Percentiles rank a stretch among this genome's conserved stretches.
These are phyloP conservation scores for Pedetes capensis DNA, from an alignment of 2,113 vertebrate species.

Conservation along the genomic window DNA sequence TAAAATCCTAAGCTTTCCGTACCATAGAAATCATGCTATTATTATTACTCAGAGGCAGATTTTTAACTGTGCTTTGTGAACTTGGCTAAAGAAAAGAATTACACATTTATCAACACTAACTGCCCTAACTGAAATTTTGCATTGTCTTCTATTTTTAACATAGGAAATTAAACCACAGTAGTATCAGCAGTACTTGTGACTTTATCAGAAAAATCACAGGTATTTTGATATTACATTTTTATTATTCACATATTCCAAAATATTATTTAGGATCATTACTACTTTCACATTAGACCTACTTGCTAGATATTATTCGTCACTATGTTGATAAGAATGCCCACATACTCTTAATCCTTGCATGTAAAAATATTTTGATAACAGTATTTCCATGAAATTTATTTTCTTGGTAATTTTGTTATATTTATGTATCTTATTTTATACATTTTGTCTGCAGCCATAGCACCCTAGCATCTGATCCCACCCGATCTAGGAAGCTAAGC, in stretches of 20 bases:
- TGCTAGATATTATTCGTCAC: not conserved
- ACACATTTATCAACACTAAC: not conserved
- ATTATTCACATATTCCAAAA: not conserved
- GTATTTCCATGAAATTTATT: not conserved
- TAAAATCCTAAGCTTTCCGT: not conserved
- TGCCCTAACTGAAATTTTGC: not conserved
- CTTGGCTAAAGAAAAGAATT: not conserved
- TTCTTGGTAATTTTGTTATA: not conserved
- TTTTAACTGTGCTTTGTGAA: not conserved
- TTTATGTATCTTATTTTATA: not conserved
- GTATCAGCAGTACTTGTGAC: not conserved
- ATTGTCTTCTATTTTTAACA: not conserved
- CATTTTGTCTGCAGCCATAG: too few species aligned
- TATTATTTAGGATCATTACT: not conserved
- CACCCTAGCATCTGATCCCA: too few species aligned
- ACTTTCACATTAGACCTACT: not conserved
- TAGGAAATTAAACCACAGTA: not conserved
- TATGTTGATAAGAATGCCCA: not conserved
- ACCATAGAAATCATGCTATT: not conserved
- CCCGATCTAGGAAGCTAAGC: too few species aligned
- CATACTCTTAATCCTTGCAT: not conserved
- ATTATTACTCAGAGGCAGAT: not conserved
- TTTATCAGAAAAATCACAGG: not conserved
- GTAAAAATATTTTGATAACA: not conserved
- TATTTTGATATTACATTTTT: not conserved